Conservation (phyloP, 2,797 vertebrate genomes). For the Tapera naevia region DNA sequence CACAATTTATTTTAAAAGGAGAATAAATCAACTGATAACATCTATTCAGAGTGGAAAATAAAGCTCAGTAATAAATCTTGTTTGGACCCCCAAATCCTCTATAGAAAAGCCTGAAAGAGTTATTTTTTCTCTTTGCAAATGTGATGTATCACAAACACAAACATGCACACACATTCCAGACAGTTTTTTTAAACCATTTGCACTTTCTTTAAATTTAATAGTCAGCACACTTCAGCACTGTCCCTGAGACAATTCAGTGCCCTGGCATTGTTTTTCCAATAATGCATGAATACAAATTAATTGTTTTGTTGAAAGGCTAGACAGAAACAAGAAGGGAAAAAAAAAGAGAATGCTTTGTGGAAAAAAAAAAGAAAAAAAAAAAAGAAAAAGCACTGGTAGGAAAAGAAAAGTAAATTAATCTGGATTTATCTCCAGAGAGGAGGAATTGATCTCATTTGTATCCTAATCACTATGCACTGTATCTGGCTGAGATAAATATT, state of each 20-base stretch:
- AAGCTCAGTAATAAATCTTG: background rate
- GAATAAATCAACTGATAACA: background rate
- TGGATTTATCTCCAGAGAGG: background rate
- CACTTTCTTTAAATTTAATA: background rate
- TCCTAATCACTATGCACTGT: background rate
- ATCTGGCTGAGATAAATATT: background rate
- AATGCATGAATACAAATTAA: background rate
- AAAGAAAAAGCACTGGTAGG: background rate
- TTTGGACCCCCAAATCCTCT: background rate
- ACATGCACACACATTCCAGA: accelerated
- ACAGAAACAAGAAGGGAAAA: background rate
- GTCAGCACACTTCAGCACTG: background rate
- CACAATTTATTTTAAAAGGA: conserved; percentile 37
- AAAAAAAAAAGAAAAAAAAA: too few species aligned
- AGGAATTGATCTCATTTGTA: background rate
- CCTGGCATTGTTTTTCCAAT: background rate
- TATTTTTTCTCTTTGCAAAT: background rate
- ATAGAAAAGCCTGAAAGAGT: background rate
- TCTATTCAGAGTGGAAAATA: conserved; percentile 11
- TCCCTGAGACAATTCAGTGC: background rate
- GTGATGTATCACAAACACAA: accelerated
- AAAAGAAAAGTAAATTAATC: background rate
- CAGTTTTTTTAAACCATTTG: background rate
- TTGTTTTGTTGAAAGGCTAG: background rate
- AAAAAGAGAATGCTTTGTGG: background rate